Evolutionary conservation across 2,113 vertebrate species (phyloP), one percentile per base, ranked within the genome.

Genomic region (Festucalex cinctus): DNA sequence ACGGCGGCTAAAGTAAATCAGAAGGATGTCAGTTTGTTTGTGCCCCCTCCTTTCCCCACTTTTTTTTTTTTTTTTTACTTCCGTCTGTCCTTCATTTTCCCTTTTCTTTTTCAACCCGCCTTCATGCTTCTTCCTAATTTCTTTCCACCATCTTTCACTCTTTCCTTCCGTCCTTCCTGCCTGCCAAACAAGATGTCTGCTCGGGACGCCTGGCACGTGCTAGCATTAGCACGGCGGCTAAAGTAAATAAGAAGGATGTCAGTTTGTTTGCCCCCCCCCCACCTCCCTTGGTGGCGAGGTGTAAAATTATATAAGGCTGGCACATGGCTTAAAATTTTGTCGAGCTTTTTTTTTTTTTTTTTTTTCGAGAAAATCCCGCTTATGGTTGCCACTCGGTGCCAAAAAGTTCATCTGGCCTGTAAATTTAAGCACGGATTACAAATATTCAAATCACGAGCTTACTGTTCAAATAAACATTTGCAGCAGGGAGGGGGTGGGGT

Each of bases 391-490:
- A 86, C 90, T 91, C 85, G 83, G 90, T 91, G 91, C 91, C 91
- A 93, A 92, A 93, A 93, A 92, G 91, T 92, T 93, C 92, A 93
- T 93, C 92, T 93, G 92, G 92, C 90, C 91, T 93, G 91, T 93
- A 93, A 93, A 93, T 93, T 93, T 93, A 93, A 93, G 91, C 91
- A 93, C 89, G 92, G 92, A 93, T 93, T 93, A 93, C 92, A 93
- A 93, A 93, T 93, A 93, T 93, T 93, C 92, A 93, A 93, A 93
- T 93, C 91, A 92, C 91, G 91, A 92, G 92, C 92, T 93, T 93
- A 93, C 92, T 93, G 92, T 93, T 93, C 92, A 93, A 93, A 93
- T 93, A 93, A 93, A 93, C 92, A 92, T 92, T 92, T 92, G 91
- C 90, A 92, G 91, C 88, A 87, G 90, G 89, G 91, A 86, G 85